A percentile compares a stretch with the other conserved stretches of the same genome.
phyloP scores from a whole-genome alignment of 1,140 invertebrate species.

The Tribolium castaneum region DNA sequence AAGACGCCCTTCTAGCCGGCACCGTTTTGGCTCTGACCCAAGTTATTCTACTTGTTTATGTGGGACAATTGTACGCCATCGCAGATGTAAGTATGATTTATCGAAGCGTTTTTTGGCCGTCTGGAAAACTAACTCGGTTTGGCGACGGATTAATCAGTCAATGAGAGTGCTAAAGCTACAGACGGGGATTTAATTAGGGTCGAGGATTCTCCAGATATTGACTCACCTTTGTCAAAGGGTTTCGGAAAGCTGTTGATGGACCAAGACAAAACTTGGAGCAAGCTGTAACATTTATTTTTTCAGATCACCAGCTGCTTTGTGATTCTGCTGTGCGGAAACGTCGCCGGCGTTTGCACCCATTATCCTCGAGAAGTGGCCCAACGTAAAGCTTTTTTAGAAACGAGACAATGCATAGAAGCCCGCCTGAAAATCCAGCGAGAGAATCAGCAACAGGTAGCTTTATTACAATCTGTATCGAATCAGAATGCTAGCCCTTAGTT shows the following conservation, averaged over 20 bases:
- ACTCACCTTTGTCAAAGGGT: background rate
- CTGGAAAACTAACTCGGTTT: background rate
- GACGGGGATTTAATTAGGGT: slow-evolving; percentile 10
- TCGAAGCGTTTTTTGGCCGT: background rate
- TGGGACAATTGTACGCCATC: slow-evolving; percentile 54
- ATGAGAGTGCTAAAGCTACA: background rate
- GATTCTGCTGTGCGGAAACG: slow-evolving; percentile 81
- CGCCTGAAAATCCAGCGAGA: slow-evolving; percentile 91
- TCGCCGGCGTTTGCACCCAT: slow-evolving; percentile 92
- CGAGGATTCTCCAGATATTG: background rate
- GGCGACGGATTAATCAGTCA: background rate
- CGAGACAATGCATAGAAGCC: slow-evolving; percentile 92
- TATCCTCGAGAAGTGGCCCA: slow-evolving; percentile 92
- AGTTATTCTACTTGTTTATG: slow-evolving; percentile 64
- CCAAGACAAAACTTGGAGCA: background rate
- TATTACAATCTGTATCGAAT: slow-evolving; percentile 10
- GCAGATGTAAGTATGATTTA: slow-evolving; percentile 51
- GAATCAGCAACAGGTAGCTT: slow-evolving; percentile 93
- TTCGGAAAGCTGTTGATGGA: background rate
- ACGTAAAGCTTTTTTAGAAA: slow-evolving; percentile 94
- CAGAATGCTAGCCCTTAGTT: background rate
- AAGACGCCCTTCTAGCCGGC: slow-evolving; percentile 81
- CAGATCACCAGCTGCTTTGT: slow-evolving; percentile 68
- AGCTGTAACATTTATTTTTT: slow-evolving; percentile 11
- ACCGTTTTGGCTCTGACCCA: slow-evolving; percentile 76